A percentile compares a stretch with the other conserved stretches of the same genome.
phyloP scores from a whole-genome alignment of 2,113 vertebrate species.

The Cromileptes altivelis region DNA sequence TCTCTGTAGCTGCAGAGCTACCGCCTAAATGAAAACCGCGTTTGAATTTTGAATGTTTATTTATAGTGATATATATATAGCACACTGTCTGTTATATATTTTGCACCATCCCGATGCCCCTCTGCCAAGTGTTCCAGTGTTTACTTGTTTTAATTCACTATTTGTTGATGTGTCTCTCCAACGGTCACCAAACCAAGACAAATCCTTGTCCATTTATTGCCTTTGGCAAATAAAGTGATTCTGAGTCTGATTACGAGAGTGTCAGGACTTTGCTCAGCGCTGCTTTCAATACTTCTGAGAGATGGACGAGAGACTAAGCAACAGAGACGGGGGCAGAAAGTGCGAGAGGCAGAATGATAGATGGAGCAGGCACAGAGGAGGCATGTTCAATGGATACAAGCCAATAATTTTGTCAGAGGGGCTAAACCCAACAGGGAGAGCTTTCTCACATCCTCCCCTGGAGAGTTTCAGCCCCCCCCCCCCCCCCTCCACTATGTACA shows the following conservation, averaged over 20 bases:
- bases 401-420: constrained; percentile 58
- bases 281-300: constrained; percentile 61
- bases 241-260: constrained; percentile 45
- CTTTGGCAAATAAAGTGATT: constrained; percentile 41
- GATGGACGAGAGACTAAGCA: constrained; percentile 54
- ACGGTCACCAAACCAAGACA: constrained; percentile 22
- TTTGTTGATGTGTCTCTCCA: constrained; percentile 41
- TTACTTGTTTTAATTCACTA: constrained; percentile 27
- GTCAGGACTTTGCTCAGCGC: constrained; percentile 40
- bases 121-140: constrained; percentile 25
- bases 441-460: constrained; percentile 59
- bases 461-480: constrained; percentile 36
- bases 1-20: constrained; percentile 4
- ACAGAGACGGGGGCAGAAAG: constrained; percentile 6
- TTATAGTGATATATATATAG: neutral
- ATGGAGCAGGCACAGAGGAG: constrained; percentile 64
- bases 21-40: constrained; percentile 21
- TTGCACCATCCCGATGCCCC: neutral
- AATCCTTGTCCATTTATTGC: constrained; percentile 53
- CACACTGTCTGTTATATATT: neutral
- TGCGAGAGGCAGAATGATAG: constrained; percentile 67
- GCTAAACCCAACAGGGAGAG: constrained; percentile 56
- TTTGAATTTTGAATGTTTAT: constrained; percentile 20
- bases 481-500: neutral
- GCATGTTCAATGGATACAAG: constrained; percentile 64